Percentiles rank a stretch among this genome's conserved stretches.
These are phyloP conservation scores for Hyles vespertilio DNA, from an alignment of 1,140 invertebrate species.

Conservation along the genomic window DNA sequence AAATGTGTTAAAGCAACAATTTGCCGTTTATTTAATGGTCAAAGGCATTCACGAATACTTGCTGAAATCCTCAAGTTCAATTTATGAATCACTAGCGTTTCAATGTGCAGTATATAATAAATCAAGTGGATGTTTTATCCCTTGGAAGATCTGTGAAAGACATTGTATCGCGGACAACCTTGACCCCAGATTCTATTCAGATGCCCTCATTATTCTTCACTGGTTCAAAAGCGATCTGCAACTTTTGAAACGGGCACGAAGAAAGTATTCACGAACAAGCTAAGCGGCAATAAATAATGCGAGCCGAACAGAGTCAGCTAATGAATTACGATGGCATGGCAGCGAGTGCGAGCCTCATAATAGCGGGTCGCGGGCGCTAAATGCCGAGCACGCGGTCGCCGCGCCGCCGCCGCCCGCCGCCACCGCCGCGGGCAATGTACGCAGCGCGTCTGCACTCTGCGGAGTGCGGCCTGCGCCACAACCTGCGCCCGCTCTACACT, in stretches of 20 bases:
- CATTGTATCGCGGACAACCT: conserved; percentile 40
- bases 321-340: conserved; percentile 60
- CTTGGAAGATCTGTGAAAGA: conserved; percentile 31
- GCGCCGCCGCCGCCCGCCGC: conserved; percentile 1
- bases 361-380: conserved; percentile 33
- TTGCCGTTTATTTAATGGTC: too few species aligned
- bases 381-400: conserved; percentile 21
- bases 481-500: conserved; percentile 1
- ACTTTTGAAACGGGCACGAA: conserved; percentile 34
- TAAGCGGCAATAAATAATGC: conserved; percentile 66
- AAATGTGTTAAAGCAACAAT: too few species aligned
- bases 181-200: conserved; percentile 60
- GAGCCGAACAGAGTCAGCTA: conserved; percentile 54
- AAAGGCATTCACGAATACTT: background rate
- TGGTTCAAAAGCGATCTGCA: conserved; percentile 44
- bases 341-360: conserved; percentile 46
- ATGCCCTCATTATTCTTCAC: conserved; percentile 56
- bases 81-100: conserved; percentile 23
- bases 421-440: conserved; percentile 22
- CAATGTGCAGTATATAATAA: conserved; percentile 24
- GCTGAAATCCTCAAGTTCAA: conserved; percentile 8
- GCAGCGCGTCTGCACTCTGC: conserved; percentile 4
- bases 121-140: conserved; percentile 24
- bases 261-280: conserved; percentile 53
- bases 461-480: conserved; percentile 9